Conservation (phyloP, 2,113 vertebrate genomes). For the Delphinapterus leucas region DNA sequence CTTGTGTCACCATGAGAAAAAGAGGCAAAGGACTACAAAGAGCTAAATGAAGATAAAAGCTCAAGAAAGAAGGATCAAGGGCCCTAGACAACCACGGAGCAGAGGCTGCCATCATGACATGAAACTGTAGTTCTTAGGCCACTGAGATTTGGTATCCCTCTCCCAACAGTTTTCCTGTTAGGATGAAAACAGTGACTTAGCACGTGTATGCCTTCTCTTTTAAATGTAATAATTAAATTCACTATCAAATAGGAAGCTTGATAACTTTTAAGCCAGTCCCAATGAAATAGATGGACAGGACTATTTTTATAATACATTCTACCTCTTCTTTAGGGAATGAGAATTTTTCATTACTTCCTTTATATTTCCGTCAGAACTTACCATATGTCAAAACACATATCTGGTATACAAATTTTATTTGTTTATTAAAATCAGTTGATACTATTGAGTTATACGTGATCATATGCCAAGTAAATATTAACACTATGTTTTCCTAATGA, state of each 20-base stretch:
- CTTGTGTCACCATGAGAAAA: neutral
- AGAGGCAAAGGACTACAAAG: neutral
- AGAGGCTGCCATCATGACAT: neutral
- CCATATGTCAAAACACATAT: neutral
- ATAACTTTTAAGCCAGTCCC: neutral
- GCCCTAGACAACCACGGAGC: rapidly evolving
- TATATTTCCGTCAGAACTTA: neutral
- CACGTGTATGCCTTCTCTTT: neutral
- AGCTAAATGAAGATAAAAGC: neutral
- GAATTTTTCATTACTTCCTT: neutral
- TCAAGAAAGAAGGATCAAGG: neutral
- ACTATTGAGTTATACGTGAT: neutral
- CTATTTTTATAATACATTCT: neutral
- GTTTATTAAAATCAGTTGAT: neutral
- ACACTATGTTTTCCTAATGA: neutral
- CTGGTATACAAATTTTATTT: neutral
- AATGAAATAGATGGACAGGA: neutral
- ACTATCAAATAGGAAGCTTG: neutral
- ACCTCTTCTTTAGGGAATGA: neutral
- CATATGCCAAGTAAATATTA: neutral
- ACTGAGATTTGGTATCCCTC: neutral
- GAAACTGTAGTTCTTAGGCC: neutral
- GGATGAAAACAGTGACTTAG: neutral
- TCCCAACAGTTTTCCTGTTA: neutral
- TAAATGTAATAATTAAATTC: neutral